Evolutionary conservation across 53 echinoderm and acorn worm species (phyloP), one percentile per base, ranked within the genome.

Genomic region (Mesocentrotus franciscanus): DNA sequence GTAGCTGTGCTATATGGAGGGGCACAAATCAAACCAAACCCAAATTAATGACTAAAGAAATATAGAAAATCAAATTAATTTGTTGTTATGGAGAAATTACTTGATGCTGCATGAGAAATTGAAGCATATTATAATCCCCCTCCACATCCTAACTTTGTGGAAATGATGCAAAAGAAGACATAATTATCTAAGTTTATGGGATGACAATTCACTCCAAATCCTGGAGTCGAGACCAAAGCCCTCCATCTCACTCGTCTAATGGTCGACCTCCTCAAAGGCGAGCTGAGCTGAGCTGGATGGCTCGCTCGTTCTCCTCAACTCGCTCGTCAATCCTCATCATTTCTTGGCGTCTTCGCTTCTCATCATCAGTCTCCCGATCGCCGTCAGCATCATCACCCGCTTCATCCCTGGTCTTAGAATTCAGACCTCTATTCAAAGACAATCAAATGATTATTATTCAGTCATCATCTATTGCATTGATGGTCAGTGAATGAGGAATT

Each of bases 321-420:
- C 92, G 49, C 92, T 92, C 71, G 74, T 92, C 92, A 92, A 74
- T 92, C 94, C 60, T 93, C 94, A 81, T 93, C 94, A 79, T 83
- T 81, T 81, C 74, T 58, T 49, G 81, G 81, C 81, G 94, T 78
- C 94, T 93, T 78, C 79, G 61, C 78, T 93, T 93, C 94, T 93
- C 94, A 81, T 93, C 94, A 93, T 16, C 17, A 61, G 29, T 91
- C 24, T 68, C 56, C 27, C 58, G n/a, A 90, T 61, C 90, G 61
- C 32, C 90, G 49, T 90, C 90, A 90, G 60, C 68, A 39, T 91
- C 91, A 91, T 91, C 91, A 18, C 61, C 91, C 68, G 15, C 68
- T 35, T 91, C 91, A 68, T 64, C 35, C 1, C 4, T 66, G 24
- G 64, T 64, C 66, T 91, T 35, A 10, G 22, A 4, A 10, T 64